Conservation (phyloP, 1,140 invertebrate species). For the Metopolophium dirhodum region DNA sequence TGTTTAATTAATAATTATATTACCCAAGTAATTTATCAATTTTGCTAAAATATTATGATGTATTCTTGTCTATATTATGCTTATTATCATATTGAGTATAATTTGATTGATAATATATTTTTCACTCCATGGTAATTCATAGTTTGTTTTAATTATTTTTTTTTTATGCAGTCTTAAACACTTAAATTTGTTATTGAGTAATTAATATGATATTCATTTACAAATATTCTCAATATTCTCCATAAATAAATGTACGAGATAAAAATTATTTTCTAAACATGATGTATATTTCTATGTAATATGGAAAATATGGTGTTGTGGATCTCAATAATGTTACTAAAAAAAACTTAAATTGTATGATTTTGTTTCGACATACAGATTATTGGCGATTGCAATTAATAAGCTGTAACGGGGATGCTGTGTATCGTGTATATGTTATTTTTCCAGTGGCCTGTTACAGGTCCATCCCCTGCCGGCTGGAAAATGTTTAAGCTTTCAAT, state of each 20-base stretch:
- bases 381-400: no score
- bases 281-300: background rate
- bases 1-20: background rate
- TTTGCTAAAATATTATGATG: background rate
- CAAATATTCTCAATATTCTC: background rate
- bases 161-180: background rate
- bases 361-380: background rate
- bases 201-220: background rate
- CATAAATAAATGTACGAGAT: background rate
- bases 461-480: no score
- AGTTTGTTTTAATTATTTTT: background rate
- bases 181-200: background rate
- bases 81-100: background rate
- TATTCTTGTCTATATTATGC: background rate
- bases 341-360: slow-evolving; percentile 2
- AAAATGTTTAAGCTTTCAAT: no score
- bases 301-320: background rate
- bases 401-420: no score
- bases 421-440: no score
- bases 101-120: background rate
- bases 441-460: no score
- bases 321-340: slow-evolving; percentile 28
- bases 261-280: slow-evolving; percentile 16
- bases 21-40: background rate
- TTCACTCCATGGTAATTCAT: background rate